Evolutionary conservation across 2,113 vertebrate species (phyloP).

Genomic region (Cacatua alba): DNA sequence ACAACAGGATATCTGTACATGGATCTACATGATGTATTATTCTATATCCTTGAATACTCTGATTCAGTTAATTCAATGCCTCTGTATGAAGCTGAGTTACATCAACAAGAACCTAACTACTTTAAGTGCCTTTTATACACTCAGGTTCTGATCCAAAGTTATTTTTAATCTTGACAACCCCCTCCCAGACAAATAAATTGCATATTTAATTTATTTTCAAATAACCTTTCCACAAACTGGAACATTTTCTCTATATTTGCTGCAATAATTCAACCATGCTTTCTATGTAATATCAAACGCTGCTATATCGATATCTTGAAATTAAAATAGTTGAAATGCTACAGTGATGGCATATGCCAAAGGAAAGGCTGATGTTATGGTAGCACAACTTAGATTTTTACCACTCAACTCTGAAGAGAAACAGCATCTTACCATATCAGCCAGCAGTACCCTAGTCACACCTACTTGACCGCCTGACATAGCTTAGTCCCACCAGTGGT

Average conservation of each 20-base stretch:
- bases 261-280: background rate
- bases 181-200: background rate
- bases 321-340: background rate
- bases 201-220: background rate
- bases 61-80: background rate
- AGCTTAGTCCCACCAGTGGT: background rate
- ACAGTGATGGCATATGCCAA: background rate
- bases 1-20: accelerated
- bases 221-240: background rate
- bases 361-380: background rate
- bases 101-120: background rate
- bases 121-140: background rate
- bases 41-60: too few species aligned
- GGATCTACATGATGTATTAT: background rate
- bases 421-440: background rate
- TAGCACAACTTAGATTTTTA: background rate
- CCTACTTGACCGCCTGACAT: background rate
- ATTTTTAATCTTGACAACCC: background rate
- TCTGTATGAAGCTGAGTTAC: background rate
- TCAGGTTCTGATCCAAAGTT: background rate
- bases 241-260: background rate
- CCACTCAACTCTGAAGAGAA: background rate
- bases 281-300: background rate
- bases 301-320: background rate
- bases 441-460: background rate